phyloP scores from a whole-genome alignment of 2,797 vertebrate species.

The Hirundo rustica region DNA sequence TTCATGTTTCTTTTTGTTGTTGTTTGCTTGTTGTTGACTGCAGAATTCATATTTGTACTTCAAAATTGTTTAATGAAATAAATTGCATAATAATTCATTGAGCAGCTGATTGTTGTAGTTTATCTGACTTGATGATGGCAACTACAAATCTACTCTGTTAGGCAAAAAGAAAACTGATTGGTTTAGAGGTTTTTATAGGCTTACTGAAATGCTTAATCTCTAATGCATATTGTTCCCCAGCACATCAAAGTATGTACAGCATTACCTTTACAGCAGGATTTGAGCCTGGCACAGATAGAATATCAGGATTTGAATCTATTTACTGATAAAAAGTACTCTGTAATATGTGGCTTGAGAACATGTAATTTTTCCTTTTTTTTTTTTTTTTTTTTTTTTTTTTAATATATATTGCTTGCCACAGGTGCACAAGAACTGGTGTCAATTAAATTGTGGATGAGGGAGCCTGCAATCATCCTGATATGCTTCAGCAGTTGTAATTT shows the following conservation, averaged over 20 bases:
- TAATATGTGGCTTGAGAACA: not conserved
- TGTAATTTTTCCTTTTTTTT: not conserved
- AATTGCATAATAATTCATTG: not conserved
- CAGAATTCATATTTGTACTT: not conserved
- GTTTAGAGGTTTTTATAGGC: not conserved
- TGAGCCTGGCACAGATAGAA: not conserved
- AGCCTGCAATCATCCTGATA: not conserved
- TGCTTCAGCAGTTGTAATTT: constrained; percentile 20
- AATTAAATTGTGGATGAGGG: constrained; percentile 31
- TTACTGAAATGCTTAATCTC: not conserved
- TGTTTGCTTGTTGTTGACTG: not conserved
- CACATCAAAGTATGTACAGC: not conserved
- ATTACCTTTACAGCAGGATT: constrained; percentile 23
- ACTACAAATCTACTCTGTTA: not conserved
- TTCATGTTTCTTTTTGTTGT: not conserved
- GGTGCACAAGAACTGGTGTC: not conserved
- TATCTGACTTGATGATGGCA: not conserved
- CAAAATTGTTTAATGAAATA: not conserved
- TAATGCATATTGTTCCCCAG: not conserved
- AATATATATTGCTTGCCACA: not conserved
- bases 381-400: not conserved
- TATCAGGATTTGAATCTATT: constrained; percentile 4
- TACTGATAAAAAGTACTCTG: constrained; percentile 30
- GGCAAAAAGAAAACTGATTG: not conserved
- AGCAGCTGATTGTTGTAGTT: not conserved